Percentiles rank a stretch among this genome's conserved stretches.
These are phyloP conservation scores for Cygnus olor DNA, from an alignment of 2,797 vertebrate species.

Conservation along the genomic window DNA sequence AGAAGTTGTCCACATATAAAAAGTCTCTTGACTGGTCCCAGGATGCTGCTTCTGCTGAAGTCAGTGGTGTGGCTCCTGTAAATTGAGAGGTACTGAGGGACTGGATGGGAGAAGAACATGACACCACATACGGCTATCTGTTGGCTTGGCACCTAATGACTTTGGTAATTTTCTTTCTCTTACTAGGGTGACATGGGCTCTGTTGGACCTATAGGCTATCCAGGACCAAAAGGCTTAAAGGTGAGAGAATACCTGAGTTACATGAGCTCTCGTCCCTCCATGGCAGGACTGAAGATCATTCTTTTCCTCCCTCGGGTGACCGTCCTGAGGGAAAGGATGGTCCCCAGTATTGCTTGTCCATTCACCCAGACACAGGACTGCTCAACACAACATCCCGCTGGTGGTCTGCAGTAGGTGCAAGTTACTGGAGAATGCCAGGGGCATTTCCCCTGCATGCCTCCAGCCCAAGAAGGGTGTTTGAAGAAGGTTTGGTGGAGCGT, in stretches of 20 bases:
- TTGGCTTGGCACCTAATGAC: background rate
- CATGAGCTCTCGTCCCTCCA: background rate
- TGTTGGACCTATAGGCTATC: conserved; percentile 87
- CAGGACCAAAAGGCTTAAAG: conserved; percentile 95
- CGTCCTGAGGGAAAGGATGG: background rate
- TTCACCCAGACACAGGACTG: background rate
- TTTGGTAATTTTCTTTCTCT: conserved; percentile 51
- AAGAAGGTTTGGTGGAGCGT: background rate
- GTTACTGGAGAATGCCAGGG: background rate
- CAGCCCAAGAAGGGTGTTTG: background rate
- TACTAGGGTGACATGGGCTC: conserved; percentile 93
- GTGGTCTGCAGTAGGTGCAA: background rate
- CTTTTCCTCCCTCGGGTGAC: background rate
- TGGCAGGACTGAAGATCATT: background rate
- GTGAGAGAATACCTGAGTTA: conserved; percentile 75
- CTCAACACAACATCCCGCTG: background rate
- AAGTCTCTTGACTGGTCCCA: background rate
- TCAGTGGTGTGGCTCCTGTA: background rate
- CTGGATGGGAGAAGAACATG: background rate
- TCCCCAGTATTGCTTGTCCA: background rate
- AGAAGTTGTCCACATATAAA: background rate
- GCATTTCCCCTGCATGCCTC: background rate
- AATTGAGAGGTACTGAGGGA: background rate
- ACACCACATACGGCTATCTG: background rate
- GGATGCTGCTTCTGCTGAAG: background rate